Percentiles rank a stretch among this genome's conserved stretches.
Conservation (phyloP, 2,797 vertebrate genomes). For the Thunnus albacares region DNA sequence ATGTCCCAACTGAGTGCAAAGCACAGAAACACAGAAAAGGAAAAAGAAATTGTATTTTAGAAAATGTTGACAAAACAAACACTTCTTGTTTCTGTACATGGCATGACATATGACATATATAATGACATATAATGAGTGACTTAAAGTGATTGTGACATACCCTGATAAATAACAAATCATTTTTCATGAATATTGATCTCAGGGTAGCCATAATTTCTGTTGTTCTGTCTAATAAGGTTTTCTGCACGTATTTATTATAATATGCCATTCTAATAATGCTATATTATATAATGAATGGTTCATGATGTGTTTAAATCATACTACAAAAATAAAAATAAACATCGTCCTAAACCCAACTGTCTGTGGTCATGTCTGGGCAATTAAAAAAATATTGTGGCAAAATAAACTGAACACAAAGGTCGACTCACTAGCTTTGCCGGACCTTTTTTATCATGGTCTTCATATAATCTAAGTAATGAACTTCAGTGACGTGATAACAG, state of each 20-base stretch:
- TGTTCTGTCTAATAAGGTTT: neutral
- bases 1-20: slow-evolving; percentile 82
- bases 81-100: slow-evolving; percentile 1
- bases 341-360: neutral
- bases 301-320: neutral
- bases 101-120: neutral
- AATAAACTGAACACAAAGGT: too few relatives aligned
- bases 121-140: neutral
- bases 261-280: neutral
- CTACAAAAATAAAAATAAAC: slow-evolving; percentile 17
- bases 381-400: too few relatives aligned
- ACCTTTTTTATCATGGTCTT: too few relatives aligned
- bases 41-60: slow-evolving; percentile 36
- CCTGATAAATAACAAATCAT: neutral
- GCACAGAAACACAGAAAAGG: slow-evolving; percentile 70
- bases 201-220: neutral
- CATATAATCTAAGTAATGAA: too few relatives aligned
- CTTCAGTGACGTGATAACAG: too few relatives aligned
- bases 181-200: neutral
- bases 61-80: neutral
- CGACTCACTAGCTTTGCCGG: too few relatives aligned
- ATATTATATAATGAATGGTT: neutral
- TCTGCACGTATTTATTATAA: neutral
- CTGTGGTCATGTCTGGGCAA: neutral
- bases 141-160: neutral